These are phyloP conservation scores for Schizaphis graminum DNA, from an alignment of 2,888 invertebrate genomes.

Conservation along the genomic window DNA sequence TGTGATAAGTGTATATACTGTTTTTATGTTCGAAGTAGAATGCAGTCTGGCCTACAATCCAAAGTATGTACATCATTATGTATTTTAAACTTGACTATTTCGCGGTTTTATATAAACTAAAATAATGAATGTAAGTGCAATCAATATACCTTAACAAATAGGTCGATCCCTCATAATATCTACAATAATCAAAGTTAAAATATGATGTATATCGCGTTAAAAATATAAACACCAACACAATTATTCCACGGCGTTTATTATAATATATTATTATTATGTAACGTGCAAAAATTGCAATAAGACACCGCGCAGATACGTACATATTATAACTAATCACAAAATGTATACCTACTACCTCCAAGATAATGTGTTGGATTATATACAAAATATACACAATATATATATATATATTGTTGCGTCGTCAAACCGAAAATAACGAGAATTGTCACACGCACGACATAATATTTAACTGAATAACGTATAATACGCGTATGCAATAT, in stretches of 20 bases:
- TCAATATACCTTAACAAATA: not conserved
- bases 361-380: not conserved
- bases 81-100: not conserved
- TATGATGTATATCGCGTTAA: not conserved
- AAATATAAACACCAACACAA: not conserved
- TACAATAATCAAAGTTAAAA: not conserved
- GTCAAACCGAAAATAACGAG: not conserved
- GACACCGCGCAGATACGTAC: not conserved
- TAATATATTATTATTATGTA: not conserved
- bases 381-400: not conserved
- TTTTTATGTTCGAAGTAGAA: not conserved
- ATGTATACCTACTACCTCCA: not conserved
- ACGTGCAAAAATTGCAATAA: not conserved
- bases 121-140: not conserved
- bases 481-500: slow-evolving; percentile 7
- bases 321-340: not conserved
- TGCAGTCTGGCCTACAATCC: not conserved
- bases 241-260: not conserved
- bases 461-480: not conserved
- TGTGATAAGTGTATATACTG: not conserved
- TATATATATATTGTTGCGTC: not conserved
- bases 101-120: not conserved
- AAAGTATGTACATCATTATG: not conserved
- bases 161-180: not conserved
- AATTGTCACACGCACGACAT: slow-evolving; percentile 6